A percentile compares a stretch with the other conserved stretches of the same genome.
phyloP scores from a whole-genome alignment of 2,888 invertebrate species.

The Leptinotarsa rubiginosa region DNA sequence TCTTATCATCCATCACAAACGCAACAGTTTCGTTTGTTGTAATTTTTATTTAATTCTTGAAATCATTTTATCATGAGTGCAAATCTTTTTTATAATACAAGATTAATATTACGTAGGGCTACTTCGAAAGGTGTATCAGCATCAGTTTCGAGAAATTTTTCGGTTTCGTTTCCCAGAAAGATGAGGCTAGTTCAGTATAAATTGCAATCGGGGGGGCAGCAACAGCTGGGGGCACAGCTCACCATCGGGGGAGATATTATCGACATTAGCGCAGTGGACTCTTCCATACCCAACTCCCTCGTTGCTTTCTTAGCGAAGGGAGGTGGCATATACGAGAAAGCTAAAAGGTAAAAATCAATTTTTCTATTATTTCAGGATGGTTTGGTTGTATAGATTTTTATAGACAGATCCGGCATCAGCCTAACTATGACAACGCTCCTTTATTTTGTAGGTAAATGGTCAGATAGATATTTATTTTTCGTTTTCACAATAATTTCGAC shows the following conservation, averaged over 20 bases:
- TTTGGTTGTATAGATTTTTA: neutral
- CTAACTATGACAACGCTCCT: neutral
- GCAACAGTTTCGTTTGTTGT: neutral
- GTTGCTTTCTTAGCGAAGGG: conserved; percentile 70
- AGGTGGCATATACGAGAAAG: conserved; percentile 67
- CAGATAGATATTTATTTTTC: no score
- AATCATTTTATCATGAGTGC: conserved; percentile 11
- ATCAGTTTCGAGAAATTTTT: conserved; percentile 54
- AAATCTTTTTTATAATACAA: neutral
- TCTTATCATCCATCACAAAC: neutral
- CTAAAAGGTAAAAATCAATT: conserved; percentile 67
- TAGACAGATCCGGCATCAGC: neutral
- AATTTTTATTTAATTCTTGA: neutral
- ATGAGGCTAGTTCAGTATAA: conserved; percentile 82
- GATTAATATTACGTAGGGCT: neutral
- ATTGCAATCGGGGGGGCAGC: conserved; percentile 70
- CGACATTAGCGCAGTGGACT: conserved; percentile 71
- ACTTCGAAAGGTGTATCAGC: neutral
- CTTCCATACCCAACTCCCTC: conserved; percentile 70
- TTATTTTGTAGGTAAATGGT: no score
- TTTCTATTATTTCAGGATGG: no score
- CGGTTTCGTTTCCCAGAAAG: conserved; percentile 57
- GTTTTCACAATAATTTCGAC: no score
- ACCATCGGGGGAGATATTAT: conserved; percentile 75
- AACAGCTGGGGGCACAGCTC: conserved; percentile 74